Percentiles rank a stretch among this genome's conserved stretches.
These are phyloP conservation scores for Schrankia costaestrigalis DNA, from an alignment of 2,888 invertebrate genomes.

Conservation along the genomic window DNA sequence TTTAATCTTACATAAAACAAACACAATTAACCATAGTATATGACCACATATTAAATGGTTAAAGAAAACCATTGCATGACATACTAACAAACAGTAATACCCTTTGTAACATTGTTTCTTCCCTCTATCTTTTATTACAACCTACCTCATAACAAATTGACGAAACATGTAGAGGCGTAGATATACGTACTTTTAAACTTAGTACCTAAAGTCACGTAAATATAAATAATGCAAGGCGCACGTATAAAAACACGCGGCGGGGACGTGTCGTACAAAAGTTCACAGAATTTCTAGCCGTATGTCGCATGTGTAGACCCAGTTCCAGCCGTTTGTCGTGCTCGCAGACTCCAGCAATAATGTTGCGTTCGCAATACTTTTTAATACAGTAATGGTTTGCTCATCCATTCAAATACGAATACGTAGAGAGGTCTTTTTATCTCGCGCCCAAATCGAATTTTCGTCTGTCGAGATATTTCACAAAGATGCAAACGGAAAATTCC, in stretches of 20 bases:
- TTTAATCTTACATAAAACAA: no score
- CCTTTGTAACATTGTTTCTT: conserved; percentile 2
- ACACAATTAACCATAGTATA: no score
- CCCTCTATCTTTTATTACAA: conserved; percentile 2
- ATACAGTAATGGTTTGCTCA: conserved; percentile 48
- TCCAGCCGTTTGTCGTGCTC: conserved; percentile 7
- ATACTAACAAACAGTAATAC: no score
- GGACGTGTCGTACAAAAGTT: conserved; percentile 15
- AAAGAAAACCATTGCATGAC: no score
- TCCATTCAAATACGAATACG: conserved; percentile 36
- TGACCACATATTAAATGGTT: no score
- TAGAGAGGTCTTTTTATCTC: conserved; percentile 43
- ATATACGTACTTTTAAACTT: conserved; percentile 18
- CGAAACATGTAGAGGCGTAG: conserved; percentile 9
- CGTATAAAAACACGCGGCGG: conserved; percentile 17
- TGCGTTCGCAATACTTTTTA: conserved; percentile 40
- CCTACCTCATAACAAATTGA: conserved; percentile 20
- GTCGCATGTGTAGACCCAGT: conserved; percentile 21
- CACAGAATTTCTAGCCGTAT: conserved; percentile 14
- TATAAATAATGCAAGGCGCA: conserved; percentile 23
- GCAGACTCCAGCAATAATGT: conserved; percentile 27
- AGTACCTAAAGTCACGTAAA: conserved; percentile 24
- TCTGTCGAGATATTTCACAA: conserved; percentile 50
- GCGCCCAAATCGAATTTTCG: conserved; percentile 53
- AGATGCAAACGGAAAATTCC: conserved; percentile 53